Conservation (phyloP, 2,797 vertebrate species). For the Nyctibius grandis region DNA sequence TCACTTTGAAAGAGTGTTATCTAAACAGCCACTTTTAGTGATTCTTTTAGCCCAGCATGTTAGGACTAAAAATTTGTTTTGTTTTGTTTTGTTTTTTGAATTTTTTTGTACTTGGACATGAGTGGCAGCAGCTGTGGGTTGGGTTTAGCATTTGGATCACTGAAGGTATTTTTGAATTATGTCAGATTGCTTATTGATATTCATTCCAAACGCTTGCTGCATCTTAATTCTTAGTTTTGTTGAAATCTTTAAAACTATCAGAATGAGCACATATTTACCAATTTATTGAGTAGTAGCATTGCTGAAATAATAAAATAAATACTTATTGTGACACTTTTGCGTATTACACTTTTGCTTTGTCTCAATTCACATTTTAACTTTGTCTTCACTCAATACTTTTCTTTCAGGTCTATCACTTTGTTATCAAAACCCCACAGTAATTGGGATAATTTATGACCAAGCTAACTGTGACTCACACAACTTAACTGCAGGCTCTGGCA, state of each 20-base stretch:
- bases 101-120: neutral
- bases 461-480: neutral
- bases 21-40: neutral
- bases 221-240: neutral
- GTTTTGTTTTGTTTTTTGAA: rapidly evolving
- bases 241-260: neutral
- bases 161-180: neutral
- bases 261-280: neutral
- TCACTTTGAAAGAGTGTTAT: neutral
- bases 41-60: neutral
- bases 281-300: neutral
- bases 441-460: conserved; percentile 8
- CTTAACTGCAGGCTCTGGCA: neutral
- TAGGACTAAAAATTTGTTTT: neutral
- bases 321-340: neutral
- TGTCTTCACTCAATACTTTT: neutral
- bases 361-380: neutral
- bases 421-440: conserved; percentile 1
- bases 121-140: neutral
- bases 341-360: neutral
- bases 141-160: neutral
- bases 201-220: neutral
- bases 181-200: neutral
- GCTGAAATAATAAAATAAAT: neutral
- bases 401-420: neutral